Percentiles rank a stretch among this genome's conserved stretches.
Evolutionary conservation across 2,797 vertebrate genomes (phyloP).

Genomic region (Knipowitschia caucasica): DNA sequence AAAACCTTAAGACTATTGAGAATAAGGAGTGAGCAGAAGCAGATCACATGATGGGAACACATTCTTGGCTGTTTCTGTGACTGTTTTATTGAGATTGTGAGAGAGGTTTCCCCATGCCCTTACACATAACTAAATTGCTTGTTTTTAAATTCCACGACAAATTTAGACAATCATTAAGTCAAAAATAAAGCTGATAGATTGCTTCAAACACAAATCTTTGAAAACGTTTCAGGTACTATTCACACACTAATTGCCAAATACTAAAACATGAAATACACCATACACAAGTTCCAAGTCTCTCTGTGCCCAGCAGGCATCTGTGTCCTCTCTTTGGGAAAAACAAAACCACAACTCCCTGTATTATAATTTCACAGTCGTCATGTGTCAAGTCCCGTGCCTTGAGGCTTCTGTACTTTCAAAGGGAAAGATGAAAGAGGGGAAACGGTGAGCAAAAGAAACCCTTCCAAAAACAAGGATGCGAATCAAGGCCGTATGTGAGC

Average conservation of each 20-base stretch:
- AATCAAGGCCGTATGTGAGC: slow-evolving; percentile 46
- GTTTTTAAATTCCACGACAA: no score
- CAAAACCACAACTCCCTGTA: slow-evolving; percentile 11
- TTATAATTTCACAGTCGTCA: slow-evolving; percentile 36
- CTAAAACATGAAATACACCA: not conserved
- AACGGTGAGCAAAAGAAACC: slow-evolving; percentile 42
- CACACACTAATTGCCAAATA: not conserved
- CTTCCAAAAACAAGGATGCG: slow-evolving; percentile 48
- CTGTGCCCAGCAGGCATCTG: slow-evolving; percentile 19
- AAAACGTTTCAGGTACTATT: not conserved
- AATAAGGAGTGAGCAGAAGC: no score
- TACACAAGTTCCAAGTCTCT: not conserved
- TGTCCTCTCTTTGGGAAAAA: slow-evolving; percentile 24
- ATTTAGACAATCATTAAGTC: no score
- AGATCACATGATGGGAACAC: no score
- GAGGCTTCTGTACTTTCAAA: slow-evolving; percentile 55
- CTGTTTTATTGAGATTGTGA: no score
- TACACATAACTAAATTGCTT: no score
- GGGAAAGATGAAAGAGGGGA: slow-evolving; percentile 44
- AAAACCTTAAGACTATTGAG: no score
- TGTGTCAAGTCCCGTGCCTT: slow-evolving; percentile 37
- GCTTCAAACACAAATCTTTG: no score
- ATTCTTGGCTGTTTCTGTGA: no score
- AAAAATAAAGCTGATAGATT: no score
- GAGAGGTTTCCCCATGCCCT: no score